These are phyloP conservation scores for Hemitrygon akajei DNA, from an alignment of 2,797 vertebrate species.

Conservation along the genomic window DNA sequence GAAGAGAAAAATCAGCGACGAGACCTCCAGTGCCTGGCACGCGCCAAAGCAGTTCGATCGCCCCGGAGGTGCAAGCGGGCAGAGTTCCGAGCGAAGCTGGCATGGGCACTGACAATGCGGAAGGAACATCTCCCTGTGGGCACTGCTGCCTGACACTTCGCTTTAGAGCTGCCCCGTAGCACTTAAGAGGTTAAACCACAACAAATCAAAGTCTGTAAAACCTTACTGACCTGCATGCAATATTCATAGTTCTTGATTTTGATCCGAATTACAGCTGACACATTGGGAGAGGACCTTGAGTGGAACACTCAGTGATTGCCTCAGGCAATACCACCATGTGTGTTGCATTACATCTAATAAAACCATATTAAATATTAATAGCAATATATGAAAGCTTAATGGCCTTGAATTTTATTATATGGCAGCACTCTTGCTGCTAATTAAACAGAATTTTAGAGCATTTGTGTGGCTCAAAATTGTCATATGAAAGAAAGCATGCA, in stretches of 20 bases:
- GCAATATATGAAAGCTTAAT: slow-evolving; percentile 33
- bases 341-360: slow-evolving; percentile 36
- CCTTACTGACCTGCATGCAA: slow-evolving; percentile 31
- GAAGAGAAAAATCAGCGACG: neutral
- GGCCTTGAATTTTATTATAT: slow-evolving; percentile 32
- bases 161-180: neutral
- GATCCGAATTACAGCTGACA: slow-evolving; percentile 33
- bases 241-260: slow-evolving; percentile 35
- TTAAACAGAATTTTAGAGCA: slow-evolving; percentile 19
- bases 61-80: neutral
- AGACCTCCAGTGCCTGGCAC: neutral
- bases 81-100: neutral
- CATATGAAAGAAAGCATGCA: neutral
- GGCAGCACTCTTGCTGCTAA: neutral
- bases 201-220: slow-evolving; percentile 35
- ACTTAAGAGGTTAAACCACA: slow-evolving; percentile 27
- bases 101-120: neutral
- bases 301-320: slow-evolving; percentile 35
- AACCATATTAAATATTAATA: slow-evolving; percentile 37
- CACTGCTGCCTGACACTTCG: neutral
- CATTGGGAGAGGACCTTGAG: slow-evolving; percentile 30
- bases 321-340: slow-evolving; percentile 31
- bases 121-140: too few species aligned
- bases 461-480: slow-evolving; percentile 3
- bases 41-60: neutral